Evolutionary conservation across 1,140 invertebrate genomes (phyloP), one percentile per base, ranked within the genome.

Genomic region (Achatina immaculata): DNA sequence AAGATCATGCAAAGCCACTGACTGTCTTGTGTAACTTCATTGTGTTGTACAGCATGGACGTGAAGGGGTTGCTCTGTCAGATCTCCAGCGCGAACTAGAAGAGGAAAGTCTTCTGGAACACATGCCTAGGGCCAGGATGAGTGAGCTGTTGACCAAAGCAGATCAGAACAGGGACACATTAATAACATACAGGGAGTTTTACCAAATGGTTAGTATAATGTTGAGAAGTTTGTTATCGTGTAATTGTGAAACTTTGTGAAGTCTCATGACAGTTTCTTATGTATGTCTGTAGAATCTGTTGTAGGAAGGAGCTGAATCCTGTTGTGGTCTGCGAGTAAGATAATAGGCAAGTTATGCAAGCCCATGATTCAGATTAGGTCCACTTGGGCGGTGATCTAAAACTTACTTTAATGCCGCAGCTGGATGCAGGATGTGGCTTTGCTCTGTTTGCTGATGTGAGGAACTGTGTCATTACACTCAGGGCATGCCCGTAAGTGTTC

Each of bases 141-240:
- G 85, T 36, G 51, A 85, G 34, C 82, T 88, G 21, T 80, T 88
- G 28, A 4, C 65, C 9, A 76, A 62, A n/a, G 87, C 87, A 4
- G 85, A 88, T 68, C 40, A 34, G 7, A 80, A 88, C 72, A 78
- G 79, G 36, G 82, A 87, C 68, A 71, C 78, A 62, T 81, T 55
- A 31, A 86, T 88, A n/a, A 85, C 82, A 19, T 87, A 85, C 80
- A 80, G 77, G 19, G 87, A 88, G 76, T 88, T 88, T 74, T 74
- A 81, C 16, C 78, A 68, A 72, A 83, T 88, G 86, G 87, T 86
- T 79, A 79, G 86, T 82, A 21, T 69, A 28, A 34, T 0, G 9
- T 76, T 51, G 34, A 78, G 36, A 4, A 36, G 71, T 7, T 65
- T 58, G 0, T 48, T 36, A 71, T 14, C 21, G 14, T 68, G 14